Base-by-base conservation (phyloP, 2,113 vertebrate species). In the Hippolais icterina region DNA sequence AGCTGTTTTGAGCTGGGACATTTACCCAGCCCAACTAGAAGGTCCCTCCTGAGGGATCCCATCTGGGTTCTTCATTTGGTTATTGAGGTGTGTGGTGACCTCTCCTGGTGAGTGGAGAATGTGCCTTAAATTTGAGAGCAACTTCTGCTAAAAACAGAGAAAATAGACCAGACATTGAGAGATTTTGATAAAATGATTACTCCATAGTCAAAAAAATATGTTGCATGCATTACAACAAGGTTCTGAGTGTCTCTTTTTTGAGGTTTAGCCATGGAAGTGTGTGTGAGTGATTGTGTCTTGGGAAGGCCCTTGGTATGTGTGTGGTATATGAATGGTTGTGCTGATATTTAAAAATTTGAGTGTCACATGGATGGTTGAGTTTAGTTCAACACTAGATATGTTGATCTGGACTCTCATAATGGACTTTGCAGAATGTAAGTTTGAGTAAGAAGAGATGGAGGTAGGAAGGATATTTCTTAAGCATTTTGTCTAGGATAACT, bases 81-180 rank as follows among this genome's bases (percentile, higher is more conserved):
- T 96, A 4, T 4, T 17, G 57, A 85, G 84, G 95, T 29, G 63
- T 87, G 76, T 86, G 93, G 89, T 72, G 96, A 95, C 95, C 79
- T 94, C 95, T 95, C 44, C 94, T 93, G 93, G 96, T 28, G 33
- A 83, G 8, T 0, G 8, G 19, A 57, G 66, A 89, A 37, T 6
- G 10, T n/a, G 79, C 27, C 69, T 44, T 37, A 14, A 41, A 19
- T 24, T 54, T 1, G 0, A 20, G 42, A 24, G 10, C 12, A 24
- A 24, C 5, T 33, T 75, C 31, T 46, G 54, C 33, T 17, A 27
- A 10, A 35, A 23, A 8, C 33, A 20, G 10, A 13, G 11, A 33
- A 57, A 92, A 22, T 1, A 3, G 13, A 18, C 10, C 46, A 35
- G 35, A 15, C 16, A 1, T 21, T 4, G 66, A 29, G 52, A 75